Evolutionary conservation across 2,113 vertebrate genomes (phyloP).

Genomic region (Xerus inauris): DNA sequence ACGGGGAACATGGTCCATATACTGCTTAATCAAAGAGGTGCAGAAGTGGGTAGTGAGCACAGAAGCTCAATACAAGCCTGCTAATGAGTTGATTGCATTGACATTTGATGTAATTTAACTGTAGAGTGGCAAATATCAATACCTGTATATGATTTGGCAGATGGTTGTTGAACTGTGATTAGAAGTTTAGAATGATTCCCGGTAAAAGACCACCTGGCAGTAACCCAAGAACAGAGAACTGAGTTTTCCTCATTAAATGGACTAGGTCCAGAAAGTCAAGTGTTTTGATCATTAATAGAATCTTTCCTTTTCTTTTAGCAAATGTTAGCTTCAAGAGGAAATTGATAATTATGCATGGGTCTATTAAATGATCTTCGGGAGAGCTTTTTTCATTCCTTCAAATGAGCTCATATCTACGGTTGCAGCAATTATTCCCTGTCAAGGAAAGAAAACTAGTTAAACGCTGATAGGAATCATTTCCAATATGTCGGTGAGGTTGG

Average conservation of each 20-base stretch:
- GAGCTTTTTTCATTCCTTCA: constrained; percentile 63
- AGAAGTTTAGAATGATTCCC: constrained; percentile 74
- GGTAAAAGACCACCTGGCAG: constrained; percentile 56
- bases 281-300: constrained; percentile 59
- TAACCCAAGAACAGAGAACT: constrained; percentile 45
- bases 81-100: constrained; percentile 85
- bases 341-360: constrained; percentile 68
- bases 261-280: constrained; percentile 77
- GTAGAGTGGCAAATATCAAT: constrained; percentile 80
- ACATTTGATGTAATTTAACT: constrained; percentile 80
- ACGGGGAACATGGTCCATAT: constrained; percentile 67
- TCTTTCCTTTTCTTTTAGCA: constrained; percentile 69
- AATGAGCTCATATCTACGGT: constrained; percentile 65
- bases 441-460: constrained; percentile 66
- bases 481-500: background rate
- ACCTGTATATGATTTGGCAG: constrained; percentile 71
- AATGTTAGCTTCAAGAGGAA: constrained; percentile 76
- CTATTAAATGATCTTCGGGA: constrained; percentile 65
- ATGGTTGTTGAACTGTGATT: constrained; percentile 71
- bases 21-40: constrained; percentile 79
- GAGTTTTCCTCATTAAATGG: constrained; percentile 53
- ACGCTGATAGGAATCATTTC: constrained; percentile 52
- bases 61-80: constrained; percentile 74
- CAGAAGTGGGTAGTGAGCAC: constrained; percentile 64
- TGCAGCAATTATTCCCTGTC: constrained; percentile 53